Evolutionary conservation across 2,797 vertebrate species (phyloP).

Genomic region (Varecia variegata): DNA sequence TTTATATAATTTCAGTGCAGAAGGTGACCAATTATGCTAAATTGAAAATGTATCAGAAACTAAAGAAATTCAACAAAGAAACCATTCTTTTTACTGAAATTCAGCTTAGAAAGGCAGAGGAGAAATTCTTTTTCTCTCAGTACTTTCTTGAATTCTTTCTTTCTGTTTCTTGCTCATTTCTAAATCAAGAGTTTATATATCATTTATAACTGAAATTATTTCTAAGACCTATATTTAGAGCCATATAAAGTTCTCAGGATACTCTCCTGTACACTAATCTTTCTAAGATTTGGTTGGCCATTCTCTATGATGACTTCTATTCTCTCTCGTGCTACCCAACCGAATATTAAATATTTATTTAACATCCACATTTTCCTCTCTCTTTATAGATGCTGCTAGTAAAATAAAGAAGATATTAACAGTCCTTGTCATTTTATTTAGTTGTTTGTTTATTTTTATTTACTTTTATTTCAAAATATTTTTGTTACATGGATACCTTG

Average conservation of each 20-base stretch:
- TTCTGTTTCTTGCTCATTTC: not conserved
- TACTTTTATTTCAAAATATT: not conserved
- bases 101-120: not conserved
- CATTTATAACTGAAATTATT: not conserved
- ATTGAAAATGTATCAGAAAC: not conserved
- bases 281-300: not conserved
- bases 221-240: not conserved
- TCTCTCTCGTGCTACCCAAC: not conserved
- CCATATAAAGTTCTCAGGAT: not conserved
- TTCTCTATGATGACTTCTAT: not conserved
- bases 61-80: not conserved
- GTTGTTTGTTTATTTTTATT: not conserved
- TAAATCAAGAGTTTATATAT: not conserved
- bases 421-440: not conserved
- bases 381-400: not conserved
- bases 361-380: fast-evolving
- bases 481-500: not conserved
- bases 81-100: not conserved
- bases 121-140: not conserved
- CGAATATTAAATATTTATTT: not conserved
- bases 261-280: not conserved
- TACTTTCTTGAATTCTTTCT: not conserved
- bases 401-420: not conserved
- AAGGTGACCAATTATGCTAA: not conserved
- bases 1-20: not conserved